These are phyloP conservation scores for Artibeus jamaicensis DNA, from an alignment of 2,797 vertebrate species.

Conservation along the genomic window DNA sequence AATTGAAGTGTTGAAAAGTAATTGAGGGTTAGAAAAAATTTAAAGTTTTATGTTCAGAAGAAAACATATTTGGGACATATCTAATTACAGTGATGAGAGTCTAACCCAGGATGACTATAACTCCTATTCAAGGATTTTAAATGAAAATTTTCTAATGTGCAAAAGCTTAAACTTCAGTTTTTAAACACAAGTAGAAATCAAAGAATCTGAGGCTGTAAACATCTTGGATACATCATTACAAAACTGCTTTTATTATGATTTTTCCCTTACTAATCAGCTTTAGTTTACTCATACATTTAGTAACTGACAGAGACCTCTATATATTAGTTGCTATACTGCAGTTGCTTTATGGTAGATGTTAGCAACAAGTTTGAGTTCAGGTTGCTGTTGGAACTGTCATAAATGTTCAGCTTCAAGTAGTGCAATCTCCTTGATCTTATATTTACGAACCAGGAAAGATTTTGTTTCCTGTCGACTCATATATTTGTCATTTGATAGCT, in stretches of 20 bases:
- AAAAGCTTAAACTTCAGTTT: not conserved
- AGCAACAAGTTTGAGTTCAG: not conserved
- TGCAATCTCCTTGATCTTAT: not conserved
- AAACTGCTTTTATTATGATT: not conserved
- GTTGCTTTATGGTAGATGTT: not conserved
- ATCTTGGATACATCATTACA: not conserved
- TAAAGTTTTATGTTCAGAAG: constrained; percentile 11
- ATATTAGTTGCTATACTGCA: not conserved
- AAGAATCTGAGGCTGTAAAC: not conserved
- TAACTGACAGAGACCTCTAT: not conserved
- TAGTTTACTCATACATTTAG: not conserved
- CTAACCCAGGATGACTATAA: not conserved
- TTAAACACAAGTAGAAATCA: not conserved
- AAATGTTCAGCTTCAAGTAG: not conserved
- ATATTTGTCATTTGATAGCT: not conserved
- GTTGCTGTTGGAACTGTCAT: not conserved
- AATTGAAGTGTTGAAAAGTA: not conserved
- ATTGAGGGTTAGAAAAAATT: not conserved
- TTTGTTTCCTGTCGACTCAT: not conserved
- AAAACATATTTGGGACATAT: not conserved
- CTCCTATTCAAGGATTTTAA: not conserved
- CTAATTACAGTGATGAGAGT: not conserved
- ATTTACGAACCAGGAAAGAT: not conserved
- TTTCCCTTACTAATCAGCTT: not conserved
- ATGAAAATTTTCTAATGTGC: not conserved